Evolutionary conservation across 64 coral and sea anemone genomes (phyloP).

Genomic region (Orbicella faveolata): DNA sequence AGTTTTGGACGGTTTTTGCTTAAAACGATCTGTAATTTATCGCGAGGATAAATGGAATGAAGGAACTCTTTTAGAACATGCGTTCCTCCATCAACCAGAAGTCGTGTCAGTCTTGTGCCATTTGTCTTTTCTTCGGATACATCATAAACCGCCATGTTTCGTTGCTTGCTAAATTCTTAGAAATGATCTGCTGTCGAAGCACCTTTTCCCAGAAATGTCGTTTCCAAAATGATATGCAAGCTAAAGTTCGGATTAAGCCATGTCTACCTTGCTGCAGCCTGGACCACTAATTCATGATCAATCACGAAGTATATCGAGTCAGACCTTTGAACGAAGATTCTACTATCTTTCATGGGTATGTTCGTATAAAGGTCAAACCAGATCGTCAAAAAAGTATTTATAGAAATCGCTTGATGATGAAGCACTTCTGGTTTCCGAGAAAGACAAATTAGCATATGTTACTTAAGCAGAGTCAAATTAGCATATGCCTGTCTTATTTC

Average conservation of each 20-base stretch:
- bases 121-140: constrained; percentile 27
- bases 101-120: constrained; percentile 20
- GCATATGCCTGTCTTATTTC: neutral
- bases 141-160: neutral
- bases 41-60: neutral
- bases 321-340: no score
- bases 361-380: neutral
- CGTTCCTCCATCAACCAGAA: constrained; percentile 39
- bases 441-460: neutral
- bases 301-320: no score
- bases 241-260: neutral
- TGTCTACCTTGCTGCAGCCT: no score
- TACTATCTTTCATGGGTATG: neutral
- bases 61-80: constrained; percentile 22
- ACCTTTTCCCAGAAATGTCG: neutral
- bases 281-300: no score
- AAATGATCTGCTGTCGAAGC: neutral
- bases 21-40: neutral
- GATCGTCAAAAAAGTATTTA: neutral
- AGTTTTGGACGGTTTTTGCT: neutral
- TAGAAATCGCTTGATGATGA: neutral
- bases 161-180: no score
- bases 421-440: neutral
- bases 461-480: neutral
- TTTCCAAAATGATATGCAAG: neutral